Evolutionary conservation across 2,113 vertebrate genomes (phyloP), one percentile per base, ranked within the genome.

Genomic region (Melanotaenia duboulayi): DNA sequence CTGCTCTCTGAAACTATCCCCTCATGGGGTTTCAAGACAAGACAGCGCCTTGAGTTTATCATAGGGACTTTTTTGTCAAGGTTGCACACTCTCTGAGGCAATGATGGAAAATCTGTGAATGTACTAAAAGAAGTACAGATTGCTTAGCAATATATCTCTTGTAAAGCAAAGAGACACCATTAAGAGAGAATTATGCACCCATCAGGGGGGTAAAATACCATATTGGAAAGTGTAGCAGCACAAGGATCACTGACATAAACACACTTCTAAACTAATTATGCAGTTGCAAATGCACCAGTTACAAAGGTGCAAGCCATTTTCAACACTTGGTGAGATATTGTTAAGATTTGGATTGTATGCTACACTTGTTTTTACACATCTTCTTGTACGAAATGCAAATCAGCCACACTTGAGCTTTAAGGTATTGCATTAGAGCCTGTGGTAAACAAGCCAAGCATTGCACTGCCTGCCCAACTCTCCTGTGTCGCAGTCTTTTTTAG

Each of bases 1-100:
- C 84, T 83, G 84, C 78, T 87, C 77, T 60, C 76, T 87, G 64
- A 78, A 80, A 82, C 84, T 81, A 56, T 79, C 85, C 87, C 79
- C 77, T 84, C 80, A 77, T 37, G 20, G 70, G 73, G 59, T 39
- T 67, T 71, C 57, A 35, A 69, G 70, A 86, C 65, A 49, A 77
- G 72, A 72, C 65, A 44, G 78, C 48, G 81, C 77, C 88, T 89
- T 82, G 81, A 86, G 74, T 85, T 61, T 54, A 77, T 86, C 84
- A 80, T 72, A 68, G 58, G 24, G 22, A 20, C 40, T 40, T 61
- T 55, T 70, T 56, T 28, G 55, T 54, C 19, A 51, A 51, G 64
- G 74, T 58, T 65, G 22, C 56, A 60, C 56, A 62, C 57, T 63
- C 28, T 23, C 23, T 44, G 32, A 20, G 50, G 32, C 58, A 60